Conservation (phyloP, 2,797 vertebrate genomes). For the Lepus oiostolus region DNA sequence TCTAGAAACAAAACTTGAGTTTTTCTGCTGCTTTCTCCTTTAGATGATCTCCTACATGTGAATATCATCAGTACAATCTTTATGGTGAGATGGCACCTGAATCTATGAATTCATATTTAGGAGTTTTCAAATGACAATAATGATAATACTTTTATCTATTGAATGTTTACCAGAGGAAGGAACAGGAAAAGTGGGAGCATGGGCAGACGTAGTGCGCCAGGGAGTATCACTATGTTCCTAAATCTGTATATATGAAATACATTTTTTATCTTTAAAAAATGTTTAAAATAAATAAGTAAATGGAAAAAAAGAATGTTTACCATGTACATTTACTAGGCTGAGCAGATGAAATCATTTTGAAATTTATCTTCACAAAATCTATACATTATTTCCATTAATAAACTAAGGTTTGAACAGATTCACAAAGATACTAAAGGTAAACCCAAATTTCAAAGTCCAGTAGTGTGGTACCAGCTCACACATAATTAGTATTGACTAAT, state of each 20-base stretch:
- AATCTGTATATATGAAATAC: too few relatives aligned
- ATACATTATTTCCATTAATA: constrained; percentile 9
- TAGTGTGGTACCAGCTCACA: background rate
- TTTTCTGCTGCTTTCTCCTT: constrained; percentile 1
- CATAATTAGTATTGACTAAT: background rate
- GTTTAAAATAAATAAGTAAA: too few relatives aligned
- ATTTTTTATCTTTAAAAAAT: too few relatives aligned
- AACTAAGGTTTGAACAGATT: background rate
- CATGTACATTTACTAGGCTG: background rate
- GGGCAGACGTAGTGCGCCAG: too few relatives aligned
- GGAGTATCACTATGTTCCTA: too few relatives aligned
- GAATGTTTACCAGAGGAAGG: background rate
- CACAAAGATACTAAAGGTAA: constrained; percentile 6
- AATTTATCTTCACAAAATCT: constrained; percentile 17
- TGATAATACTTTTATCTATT: background rate
- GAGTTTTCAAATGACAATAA: background rate
- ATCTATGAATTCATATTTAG: background rate
- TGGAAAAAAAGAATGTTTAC: background rate
- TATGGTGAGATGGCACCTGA: background rate
- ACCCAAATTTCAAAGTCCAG: background rate
- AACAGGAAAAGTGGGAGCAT: too few relatives aligned
- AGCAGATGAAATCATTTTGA: constrained; percentile 6
- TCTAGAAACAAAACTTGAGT: background rate
- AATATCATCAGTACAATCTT: background rate
- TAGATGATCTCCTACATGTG: background rate